Conservation (phyloP, 2,888 invertebrate species). For the Meiosimyza decipiens region DNA sequence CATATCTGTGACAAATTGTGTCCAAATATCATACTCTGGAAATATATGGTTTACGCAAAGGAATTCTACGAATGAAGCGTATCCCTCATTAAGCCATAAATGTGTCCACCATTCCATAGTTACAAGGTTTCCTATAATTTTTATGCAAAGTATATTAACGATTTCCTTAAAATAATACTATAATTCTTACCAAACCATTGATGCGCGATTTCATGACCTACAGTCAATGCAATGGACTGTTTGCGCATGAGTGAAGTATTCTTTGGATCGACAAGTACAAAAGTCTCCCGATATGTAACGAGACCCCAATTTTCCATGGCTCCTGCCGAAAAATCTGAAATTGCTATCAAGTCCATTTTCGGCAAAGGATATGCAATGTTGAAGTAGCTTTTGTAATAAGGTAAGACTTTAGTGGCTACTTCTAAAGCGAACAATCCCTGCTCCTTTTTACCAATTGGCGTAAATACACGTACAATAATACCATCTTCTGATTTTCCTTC, state of each 20-base stretch:
- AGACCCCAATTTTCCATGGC: constrained; percentile 99
- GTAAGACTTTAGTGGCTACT: constrained; percentile 90
- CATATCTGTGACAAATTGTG: constrained; percentile 92
- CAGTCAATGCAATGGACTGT: constrained; percentile 88
- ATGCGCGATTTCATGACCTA: constrained; percentile 94
- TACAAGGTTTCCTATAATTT: constrained; percentile 76
- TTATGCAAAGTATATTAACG: neutral
- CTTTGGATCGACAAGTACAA: constrained; percentile 88
- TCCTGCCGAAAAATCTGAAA: constrained; percentile 94
- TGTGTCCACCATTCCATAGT: constrained; percentile 99
- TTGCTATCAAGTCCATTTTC: constrained; percentile 96
- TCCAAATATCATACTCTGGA: constrained; percentile 97
- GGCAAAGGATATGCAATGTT: constrained; percentile 94
- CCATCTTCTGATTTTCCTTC: constrained; percentile 87
- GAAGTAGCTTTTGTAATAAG: constrained; percentile 96
- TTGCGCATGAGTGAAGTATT: constrained; percentile 87
- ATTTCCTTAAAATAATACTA: constrained; percentile 1
- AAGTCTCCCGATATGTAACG: constrained; percentile 92
- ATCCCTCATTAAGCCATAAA: constrained; percentile 96
- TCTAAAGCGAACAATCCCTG: constrained; percentile 93
- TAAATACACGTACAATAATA: constrained; percentile 83
- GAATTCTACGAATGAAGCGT: constrained; percentile 96
- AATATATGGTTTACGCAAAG: constrained; percentile 92
- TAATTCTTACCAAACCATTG: constrained; percentile 89
- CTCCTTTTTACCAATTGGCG: constrained; percentile 90